A percentile compares a stretch with the other conserved stretches of the same genome.
Conservation (phyloP, 2,888 invertebrate genomes). For the Eurois occulta region DNA sequence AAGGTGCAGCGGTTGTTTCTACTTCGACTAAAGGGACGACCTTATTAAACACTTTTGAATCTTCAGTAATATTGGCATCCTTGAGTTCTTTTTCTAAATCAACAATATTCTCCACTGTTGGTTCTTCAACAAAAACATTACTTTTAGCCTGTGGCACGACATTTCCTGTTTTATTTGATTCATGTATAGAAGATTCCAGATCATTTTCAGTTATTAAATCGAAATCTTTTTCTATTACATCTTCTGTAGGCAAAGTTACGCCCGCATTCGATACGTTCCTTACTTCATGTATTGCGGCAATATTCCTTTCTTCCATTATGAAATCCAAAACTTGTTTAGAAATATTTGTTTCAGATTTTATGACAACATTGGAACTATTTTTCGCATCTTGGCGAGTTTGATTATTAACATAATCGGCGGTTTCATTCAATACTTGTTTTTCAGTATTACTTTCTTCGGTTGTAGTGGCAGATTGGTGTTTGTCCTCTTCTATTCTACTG, state of each 20-base stretch:
- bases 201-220: constrained; percentile 28
- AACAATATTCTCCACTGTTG: background rate
- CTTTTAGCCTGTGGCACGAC: constrained; percentile 7
- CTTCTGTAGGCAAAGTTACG: constrained; percentile 13
- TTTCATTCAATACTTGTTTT: constrained; percentile 24
- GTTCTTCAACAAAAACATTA: constrained; percentile 19
- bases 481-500: constrained; percentile 46
- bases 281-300: constrained; percentile 33
- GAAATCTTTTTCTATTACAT: constrained; percentile 10
- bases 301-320: constrained; percentile 53
- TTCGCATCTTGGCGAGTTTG: background rate
- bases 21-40: constrained; percentile 21
- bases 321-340: constrained; percentile 57
- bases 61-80: constrained; percentile 20
- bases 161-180: constrained; percentile 19
- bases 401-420: constrained; percentile 22
- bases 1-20: background rate
- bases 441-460: constrained; percentile 44
- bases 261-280: constrained; percentile 4
- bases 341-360: constrained; percentile 37
- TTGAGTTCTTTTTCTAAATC: constrained; percentile 11
- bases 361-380: constrained; percentile 2
- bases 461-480: constrained; percentile 53
- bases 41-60: background rate
- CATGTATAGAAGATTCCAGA: constrained; percentile 17